A percentile compares a stretch with the other conserved stretches of the same genome.
phyloP scores from a whole-genome alignment of 2,113 vertebrate genomes.

The Anoplopoma fimbria region DNA sequence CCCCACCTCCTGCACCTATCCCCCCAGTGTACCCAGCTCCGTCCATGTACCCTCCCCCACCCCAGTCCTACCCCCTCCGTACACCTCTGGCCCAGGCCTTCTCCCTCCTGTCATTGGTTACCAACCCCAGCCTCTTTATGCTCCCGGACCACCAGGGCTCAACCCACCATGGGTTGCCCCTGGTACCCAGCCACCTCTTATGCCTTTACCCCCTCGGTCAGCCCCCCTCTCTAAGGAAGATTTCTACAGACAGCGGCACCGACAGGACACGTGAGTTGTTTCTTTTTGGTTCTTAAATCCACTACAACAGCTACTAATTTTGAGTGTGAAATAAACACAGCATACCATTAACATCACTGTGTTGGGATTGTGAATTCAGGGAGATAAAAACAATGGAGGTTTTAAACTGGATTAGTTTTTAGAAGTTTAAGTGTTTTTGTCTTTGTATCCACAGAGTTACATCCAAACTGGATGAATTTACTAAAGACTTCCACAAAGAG shows the following conservation, averaged over 20 bases:
- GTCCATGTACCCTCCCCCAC: constrained; percentile 69
- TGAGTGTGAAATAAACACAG: background rate
- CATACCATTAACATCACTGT: background rate
- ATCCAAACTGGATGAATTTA: constrained; percentile 99
- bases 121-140: constrained; percentile 90
- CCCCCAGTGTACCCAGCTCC: constrained; percentile 69
- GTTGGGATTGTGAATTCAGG: background rate
- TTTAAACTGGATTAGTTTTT: background rate
- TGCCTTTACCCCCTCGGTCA: constrained; percentile 84
- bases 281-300: background rate
- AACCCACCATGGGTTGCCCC: constrained; percentile 90
- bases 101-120: constrained; percentile 89
- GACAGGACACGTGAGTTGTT: constrained; percentile 94
- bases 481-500: constrained; percentile 99
- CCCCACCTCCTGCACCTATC: constrained; percentile 45
- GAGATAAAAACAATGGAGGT: background rate
- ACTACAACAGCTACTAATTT: background rate
- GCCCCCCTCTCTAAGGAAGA: constrained; percentile 95
- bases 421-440: background rate
- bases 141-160: constrained; percentile 84
- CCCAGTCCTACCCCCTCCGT: constrained; percentile 73
- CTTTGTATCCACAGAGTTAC: constrained; percentile 88
- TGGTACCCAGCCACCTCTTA: constrained; percentile 88
- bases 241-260: constrained; percentile 95
- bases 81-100: constrained; percentile 84